phyloP scores from a whole-genome alignment of 2,113 vertebrate species.

The Peromyscus californicus region DNA sequence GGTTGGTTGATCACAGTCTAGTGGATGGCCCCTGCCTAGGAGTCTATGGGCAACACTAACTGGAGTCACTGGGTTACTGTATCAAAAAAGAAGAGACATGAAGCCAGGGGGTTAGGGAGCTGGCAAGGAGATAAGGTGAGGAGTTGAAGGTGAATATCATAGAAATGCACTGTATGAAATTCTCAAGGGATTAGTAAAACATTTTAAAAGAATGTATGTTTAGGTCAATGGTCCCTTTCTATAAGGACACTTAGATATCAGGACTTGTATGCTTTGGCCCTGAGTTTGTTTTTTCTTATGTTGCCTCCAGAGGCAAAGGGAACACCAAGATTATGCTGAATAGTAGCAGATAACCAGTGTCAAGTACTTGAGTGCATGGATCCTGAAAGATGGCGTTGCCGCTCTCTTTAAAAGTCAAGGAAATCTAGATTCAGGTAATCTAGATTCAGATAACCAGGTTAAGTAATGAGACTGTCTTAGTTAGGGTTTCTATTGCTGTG shows the following conservation, averaged over 20 bases:
- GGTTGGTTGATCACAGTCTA: neutral
- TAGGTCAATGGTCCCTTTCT: neutral
- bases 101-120: neutral
- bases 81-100: neutral
- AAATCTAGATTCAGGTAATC: neutral
- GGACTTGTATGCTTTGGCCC: neutral
- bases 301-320: neutral
- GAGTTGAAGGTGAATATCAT: neutral
- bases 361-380: neutral
- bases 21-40: neutral
- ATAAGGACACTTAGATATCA: neutral
- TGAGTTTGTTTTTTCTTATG: slow-evolving; percentile 58
- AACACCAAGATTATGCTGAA: neutral
- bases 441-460: neutral
- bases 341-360: neutral
- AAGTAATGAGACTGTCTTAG: neutral
- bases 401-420: slow-evolving; percentile 43
- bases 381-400: slow-evolving; percentile 2
- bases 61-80: neutral
- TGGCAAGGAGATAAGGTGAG: neutral
- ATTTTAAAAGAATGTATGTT: neutral
- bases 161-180: neutral
- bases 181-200: neutral
- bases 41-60: neutral
- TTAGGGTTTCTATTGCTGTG: neutral